Base-by-base conservation (phyloP, 2,113 vertebrate species). In the Glaucomys volans region DNA sequence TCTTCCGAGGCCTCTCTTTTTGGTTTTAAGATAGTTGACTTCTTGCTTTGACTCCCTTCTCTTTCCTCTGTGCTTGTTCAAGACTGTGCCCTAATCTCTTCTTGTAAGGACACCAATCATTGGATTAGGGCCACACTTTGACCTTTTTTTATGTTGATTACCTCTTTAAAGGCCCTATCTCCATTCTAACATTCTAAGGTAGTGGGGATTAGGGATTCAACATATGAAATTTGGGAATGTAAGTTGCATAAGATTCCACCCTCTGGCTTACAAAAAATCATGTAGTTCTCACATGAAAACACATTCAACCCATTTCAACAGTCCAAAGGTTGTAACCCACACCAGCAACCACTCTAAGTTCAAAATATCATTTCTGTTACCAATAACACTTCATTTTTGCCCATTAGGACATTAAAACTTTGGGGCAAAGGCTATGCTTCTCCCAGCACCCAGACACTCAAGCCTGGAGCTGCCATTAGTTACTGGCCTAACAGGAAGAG, bases 401-500 rank as follows among this genome's bases (percentile, higher is more conserved):
- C 69, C 37, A 59, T n/a, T 71, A 80, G 14, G 57, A 72, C 42
- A 66, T 57, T 72, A 87, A 81, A 95, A 64, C 37, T 59, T 59
- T 52, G 22, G 50, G 54, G 40, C 42, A 79, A 94, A 83, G 16
- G 4, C 26, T 76, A 71, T 80, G 20, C 59, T 64, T 59, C 6
- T 77, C 13, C 40, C 2, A 26, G 67, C 1, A 64, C 28, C 81
- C 54, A 94, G 84, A 90, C 40, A 47, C 12, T 18, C 62, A 62
- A 77, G 47, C 62, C 71, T 47, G 14, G 62, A 89, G 42, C 57
- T 97, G 62, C 79, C 69, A 22, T 81, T 94, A 87, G 88, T 79
- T 83, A 50, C 66, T 84, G 74, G 77, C 40, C 52, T 90, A 87
- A 84, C 54, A 91, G 95, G 86, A 97, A 88, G 85, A 93, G 69